A percentile compares a stretch with the other conserved stretches of the same genome.
These are phyloP conservation scores for Linnaemya vulpina DNA, from an alignment of 2,888 invertebrate species.

Conservation along the genomic window DNA sequence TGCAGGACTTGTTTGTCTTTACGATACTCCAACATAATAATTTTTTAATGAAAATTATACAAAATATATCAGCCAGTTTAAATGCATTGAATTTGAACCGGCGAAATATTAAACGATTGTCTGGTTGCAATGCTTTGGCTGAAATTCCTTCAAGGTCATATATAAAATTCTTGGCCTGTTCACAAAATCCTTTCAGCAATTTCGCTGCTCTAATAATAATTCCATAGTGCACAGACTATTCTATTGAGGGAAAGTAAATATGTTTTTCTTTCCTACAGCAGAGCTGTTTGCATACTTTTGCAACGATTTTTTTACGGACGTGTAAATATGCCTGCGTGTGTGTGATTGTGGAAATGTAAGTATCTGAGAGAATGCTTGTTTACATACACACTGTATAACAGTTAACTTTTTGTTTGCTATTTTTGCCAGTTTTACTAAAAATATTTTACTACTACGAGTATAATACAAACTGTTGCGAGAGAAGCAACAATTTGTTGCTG, in stretches of 20 bases:
- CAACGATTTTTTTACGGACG: background rate
- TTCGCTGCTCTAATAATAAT: too few relatives aligned
- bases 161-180: too few relatives aligned
- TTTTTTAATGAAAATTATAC: too few relatives aligned
- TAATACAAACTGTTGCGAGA: constrained; percentile 70
- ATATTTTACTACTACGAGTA: constrained; percentile 19
- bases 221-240: background rate
- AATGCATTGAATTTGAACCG: too few relatives aligned
- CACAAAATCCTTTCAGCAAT: too few relatives aligned
- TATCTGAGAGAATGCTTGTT: background rate
- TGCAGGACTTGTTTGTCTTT: too few relatives aligned
- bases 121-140: too few relatives aligned
- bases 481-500: constrained; percentile 73
- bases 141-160: too few relatives aligned
- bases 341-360: background rate
- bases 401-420: constrained; percentile 8
- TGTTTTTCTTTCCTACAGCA: background rate
- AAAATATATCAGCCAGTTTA: too few relatives aligned
- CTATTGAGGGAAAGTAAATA: background rate
- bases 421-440: background rate
- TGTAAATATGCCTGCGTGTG: background rate
- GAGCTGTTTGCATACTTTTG: background rate
- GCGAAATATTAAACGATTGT: too few relatives aligned
- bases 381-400: constrained; percentile 30
- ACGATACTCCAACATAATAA: too few relatives aligned